Conservation (phyloP, 2,113 vertebrate species). For the Trematocara nigrifrons region DNA sequence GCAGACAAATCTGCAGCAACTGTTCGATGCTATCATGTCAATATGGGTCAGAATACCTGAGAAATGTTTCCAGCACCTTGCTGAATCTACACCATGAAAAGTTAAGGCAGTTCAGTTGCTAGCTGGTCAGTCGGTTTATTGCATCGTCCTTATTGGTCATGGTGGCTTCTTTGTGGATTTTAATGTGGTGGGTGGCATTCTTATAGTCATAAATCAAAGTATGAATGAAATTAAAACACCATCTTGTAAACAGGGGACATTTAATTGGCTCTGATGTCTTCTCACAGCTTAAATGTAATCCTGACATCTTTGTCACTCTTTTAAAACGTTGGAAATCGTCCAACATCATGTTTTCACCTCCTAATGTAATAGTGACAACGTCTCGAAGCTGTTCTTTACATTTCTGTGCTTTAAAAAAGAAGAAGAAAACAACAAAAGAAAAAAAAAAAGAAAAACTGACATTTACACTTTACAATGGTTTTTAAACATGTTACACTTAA, state of each 20-base stretch:
- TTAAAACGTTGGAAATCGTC: not conserved
- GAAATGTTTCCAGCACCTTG: not conserved
- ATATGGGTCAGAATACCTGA: not conserved
- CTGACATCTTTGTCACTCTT: not conserved
- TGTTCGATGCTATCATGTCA: not conserved
- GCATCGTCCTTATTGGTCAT: not conserved
- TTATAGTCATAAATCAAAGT: not conserved
- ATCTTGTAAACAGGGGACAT: slow-evolving; percentile 22
- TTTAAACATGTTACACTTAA: slow-evolving; percentile 40
- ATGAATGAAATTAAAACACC: not conserved
- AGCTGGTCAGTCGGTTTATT: not conserved
- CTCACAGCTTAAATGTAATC: not conserved
- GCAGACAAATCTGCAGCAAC: not conserved
- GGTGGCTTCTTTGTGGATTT: not conserved
- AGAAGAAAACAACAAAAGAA: not conserved
- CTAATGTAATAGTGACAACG: not conserved
- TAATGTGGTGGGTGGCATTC: not conserved
- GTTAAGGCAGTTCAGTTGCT: not conserved
- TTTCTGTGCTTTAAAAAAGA: slow-evolving; percentile 35
- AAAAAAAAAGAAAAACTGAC: not conserved
- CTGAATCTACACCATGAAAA: not conserved
- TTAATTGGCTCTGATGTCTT: slow-evolving; percentile 46
- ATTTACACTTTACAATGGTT: slow-evolving; percentile 42
- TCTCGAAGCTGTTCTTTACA: not conserved
- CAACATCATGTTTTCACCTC: not conserved